Evolutionary conservation across 2,888 invertebrate genomes (phyloP), one percentile per base, ranked within the genome.

Genomic region (Spilosoma lubricipeda): DNA sequence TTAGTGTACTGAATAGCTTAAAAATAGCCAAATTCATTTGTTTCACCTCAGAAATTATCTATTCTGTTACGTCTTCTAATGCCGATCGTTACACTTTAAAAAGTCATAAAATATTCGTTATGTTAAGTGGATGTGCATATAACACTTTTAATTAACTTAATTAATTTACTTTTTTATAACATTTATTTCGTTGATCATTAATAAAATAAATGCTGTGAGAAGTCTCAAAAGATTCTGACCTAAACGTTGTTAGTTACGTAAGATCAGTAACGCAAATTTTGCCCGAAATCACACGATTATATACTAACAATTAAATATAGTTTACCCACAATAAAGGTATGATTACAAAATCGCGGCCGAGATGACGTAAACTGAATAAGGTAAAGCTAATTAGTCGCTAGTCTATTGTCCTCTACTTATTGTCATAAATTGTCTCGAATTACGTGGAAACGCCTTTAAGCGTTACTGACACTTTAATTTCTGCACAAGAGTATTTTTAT

Each of bases 301-400:
- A 65, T 20, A 52, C 30, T 36, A 75, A 79, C 78, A 79, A 82
- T 81, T 77, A 78, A 66, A 77, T 71, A 79, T 74, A 76, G 70
- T 75, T 77, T 77, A 80, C 74, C 78, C 80, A 78, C 78, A 85
- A 70, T 71, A 77, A 77, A 77, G 74, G 70, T 74, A 76, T 70
- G 65, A 80, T 86, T 86, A 81, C 77, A 74, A 85, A 83, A 85
- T 75, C 52, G 59, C 70, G 75, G 74, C 73, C n/a, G 48, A 76
- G 36, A 67, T 79, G 77, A 85, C 82, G 80, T 80, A 83, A 85
- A 63, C 64, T 42, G 69, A 66, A 76, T 75, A 75, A n/a, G 45
- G 23, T 72, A 72, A 66, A 73, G 63, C 56, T 85, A 85, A 82
- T 80, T 84, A 80, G 33, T 64, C 65, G 63, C 70, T 52, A 67